Conservation (phyloP, 2,888 invertebrate species). For the Ormyrus thymus region DNA sequence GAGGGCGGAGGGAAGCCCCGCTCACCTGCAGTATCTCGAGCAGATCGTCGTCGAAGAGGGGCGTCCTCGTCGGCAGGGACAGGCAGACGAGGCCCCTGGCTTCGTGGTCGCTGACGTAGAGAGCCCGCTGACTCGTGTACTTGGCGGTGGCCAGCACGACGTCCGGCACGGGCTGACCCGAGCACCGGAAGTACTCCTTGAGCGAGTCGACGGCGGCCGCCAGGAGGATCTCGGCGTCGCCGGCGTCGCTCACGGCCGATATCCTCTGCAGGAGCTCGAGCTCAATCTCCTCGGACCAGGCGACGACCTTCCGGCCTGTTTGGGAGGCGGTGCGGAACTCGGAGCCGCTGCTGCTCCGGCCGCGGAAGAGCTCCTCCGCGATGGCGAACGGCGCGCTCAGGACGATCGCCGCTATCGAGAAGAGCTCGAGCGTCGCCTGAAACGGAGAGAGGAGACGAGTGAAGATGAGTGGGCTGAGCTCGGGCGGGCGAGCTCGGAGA, state of each 20-base stretch:
- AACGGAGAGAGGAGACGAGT: not conserved
- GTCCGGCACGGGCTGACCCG: constrained; percentile 77
- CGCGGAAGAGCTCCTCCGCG: constrained; percentile 79
- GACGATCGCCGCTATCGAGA: constrained; percentile 73
- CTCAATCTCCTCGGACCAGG: constrained; percentile 83
- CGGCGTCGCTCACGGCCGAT: constrained; percentile 78
- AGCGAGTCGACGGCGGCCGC: constrained; percentile 80
- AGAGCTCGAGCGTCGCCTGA: constrained; percentile 72
- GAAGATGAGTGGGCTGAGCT: no score
- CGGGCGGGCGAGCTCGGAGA: no score
- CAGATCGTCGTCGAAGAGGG: constrained; percentile 70
- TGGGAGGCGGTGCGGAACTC: constrained; percentile 80
- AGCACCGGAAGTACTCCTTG: constrained; percentile 79
- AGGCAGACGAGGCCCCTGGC: constrained; percentile 81
- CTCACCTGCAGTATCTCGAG: constrained; percentile 71
- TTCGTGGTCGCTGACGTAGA: constrained; percentile 76
- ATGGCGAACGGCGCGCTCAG: constrained; percentile 77
- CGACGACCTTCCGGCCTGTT: constrained; percentile 83
- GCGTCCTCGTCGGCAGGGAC: constrained; percentile 77
- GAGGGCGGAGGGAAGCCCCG: no score
- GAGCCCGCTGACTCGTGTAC: constrained; percentile 78
- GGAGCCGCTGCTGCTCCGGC: constrained; percentile 77
- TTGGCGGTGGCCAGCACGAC: constrained; percentile 81
- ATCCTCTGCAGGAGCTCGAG: constrained; percentile 78
- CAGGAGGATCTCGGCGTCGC: constrained; percentile 81